Percentiles rank a stretch among this genome's conserved stretches.
Evolutionary conservation across 2,113 vertebrate genomes (phyloP).

Genomic region (Platichthys flesus): DNA sequence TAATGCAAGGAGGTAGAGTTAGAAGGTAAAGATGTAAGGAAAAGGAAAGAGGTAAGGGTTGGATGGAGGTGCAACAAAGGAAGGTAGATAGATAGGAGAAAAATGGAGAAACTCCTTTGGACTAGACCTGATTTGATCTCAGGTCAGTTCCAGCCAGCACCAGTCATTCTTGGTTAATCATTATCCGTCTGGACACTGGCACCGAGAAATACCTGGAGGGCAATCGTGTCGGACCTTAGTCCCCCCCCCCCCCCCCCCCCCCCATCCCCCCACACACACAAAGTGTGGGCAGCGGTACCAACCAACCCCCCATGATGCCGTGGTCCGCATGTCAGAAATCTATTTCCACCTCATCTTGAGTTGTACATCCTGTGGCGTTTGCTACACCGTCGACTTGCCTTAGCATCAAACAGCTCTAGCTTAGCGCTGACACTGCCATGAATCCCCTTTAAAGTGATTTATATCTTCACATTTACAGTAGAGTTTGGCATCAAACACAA

Average conservation of each 20-base stretch:
- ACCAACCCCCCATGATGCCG: constrained; percentile 13
- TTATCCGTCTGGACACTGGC: constrained; percentile 52
- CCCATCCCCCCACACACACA: too few relatives aligned
- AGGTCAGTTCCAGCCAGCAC: constrained; percentile 36
- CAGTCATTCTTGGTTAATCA: constrained; percentile 55
- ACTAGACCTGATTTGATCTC: constrained; percentile 41
- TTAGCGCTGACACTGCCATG: background rate
- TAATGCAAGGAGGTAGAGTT: background rate
- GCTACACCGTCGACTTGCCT: constrained; percentile 2
- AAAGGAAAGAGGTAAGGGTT: background rate
- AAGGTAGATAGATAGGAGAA: background rate
- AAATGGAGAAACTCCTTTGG: constrained; percentile 12
- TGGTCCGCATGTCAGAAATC: constrained; percentile 17
- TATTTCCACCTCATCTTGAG: constrained; percentile 22
- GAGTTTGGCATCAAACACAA: constrained; percentile 53
- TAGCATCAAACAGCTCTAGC: background rate
- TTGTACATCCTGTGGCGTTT: constrained; percentile 14
- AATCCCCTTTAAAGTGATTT: constrained; percentile 10
- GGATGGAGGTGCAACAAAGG: background rate
- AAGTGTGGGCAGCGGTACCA: constrained; percentile 30
- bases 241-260: background rate
- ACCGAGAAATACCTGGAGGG: constrained; percentile 44
- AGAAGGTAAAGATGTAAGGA: background rate
- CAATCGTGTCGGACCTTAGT: constrained; percentile 30
- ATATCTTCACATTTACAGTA: constrained; percentile 30